These are phyloP conservation scores for Karalla daura DNA, from an alignment of 2,797 vertebrate species.

Conservation along the genomic window DNA sequence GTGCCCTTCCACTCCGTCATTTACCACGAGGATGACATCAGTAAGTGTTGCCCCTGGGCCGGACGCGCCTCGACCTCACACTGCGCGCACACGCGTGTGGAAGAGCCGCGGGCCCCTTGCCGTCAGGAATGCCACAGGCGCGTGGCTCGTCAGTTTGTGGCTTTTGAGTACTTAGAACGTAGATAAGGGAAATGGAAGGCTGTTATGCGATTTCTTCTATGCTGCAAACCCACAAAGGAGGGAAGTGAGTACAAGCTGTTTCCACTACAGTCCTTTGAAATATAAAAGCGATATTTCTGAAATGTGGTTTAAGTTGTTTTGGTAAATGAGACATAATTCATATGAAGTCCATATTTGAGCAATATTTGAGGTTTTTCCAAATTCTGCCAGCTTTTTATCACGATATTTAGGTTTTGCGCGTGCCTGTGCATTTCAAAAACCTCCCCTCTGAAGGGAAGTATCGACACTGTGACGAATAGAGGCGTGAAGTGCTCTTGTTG, in stretches of 20 bases:
- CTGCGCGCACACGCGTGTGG: neutral
- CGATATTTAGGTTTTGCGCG: too few relatives aligned
- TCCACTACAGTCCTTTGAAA: too few relatives aligned
- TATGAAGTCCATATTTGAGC: too few relatives aligned
- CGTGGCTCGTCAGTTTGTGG: neutral
- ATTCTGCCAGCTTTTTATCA: too few relatives aligned
- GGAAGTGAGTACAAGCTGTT: neutral
- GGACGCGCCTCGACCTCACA: neutral
- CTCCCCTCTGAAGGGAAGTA: neutral
- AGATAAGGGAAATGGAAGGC: neutral
- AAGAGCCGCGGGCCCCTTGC: neutral
- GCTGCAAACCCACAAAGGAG: neutral
- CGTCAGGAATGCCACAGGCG: neutral
- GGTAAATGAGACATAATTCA: too few relatives aligned
- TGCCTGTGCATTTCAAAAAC: too few relatives aligned
- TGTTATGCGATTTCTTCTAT: neutral
- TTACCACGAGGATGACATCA: slow-evolving; percentile 96
- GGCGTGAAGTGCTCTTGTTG: neutral
- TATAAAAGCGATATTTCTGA: too few relatives aligned
- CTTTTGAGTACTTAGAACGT: neutral
- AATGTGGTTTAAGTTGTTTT: too few relatives aligned
- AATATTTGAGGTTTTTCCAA: too few relatives aligned
- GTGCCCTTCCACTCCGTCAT: slow-evolving; percentile 95
- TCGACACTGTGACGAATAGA: neutral
- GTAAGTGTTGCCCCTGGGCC: slow-evolving; percentile 82